Base-by-base conservation (phyloP, 23 tunicate species). In the Trididemnum miniatum region DNA sequence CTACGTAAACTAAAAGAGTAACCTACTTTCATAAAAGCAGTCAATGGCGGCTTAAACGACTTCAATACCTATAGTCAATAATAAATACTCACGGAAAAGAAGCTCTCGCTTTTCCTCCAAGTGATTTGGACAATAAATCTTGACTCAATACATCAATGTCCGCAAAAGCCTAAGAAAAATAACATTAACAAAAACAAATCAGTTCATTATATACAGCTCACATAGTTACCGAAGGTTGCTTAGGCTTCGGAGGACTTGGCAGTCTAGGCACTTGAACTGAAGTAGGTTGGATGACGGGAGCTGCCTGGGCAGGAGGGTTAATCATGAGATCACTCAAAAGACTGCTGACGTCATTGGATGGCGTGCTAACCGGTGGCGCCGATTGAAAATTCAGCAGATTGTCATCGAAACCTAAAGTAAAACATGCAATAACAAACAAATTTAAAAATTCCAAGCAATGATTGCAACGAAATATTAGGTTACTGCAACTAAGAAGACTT, bases 61-160 rank as follows among this genome's bases (percentile, higher is more conserved):
- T n/a, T n/a, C n/a, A n/a, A n/a, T n/a, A n/a, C n/a, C n/a, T n/a
- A n/a, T n/a, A n/a, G n/a, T n/a, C n/a, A n/a, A n/a, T n/a, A n/a
- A n/a, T n/a, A n/a, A n/a, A n/a, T n/a, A 83, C 97, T 88, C 59
- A 88, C 93, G 89, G 83, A 83, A 93, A 93, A 25, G 74, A 35
- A 33, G 78, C 75, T 51, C 85, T 84, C 0, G 81, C 62, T 36
- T 79, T 92, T 27, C 89, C 35, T 31, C 98, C 98, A 18, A 93
- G 87, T 35, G 87, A 65, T 82, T 82, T 75, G 33, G 87, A 91
- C 81, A 93, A 71, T 35, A 93, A 39, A 75, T 52, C 82, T 59
- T 80, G 74, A 80, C 98, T 93, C 27, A 93, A 44, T 65, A 35
- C 59, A 65, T 81, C 98, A 44, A 93, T 89, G 54, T 93, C 98